A percentile compares a stretch with the other conserved stretches of the same genome.
These are phyloP conservation scores for Drosophila setifemur DNA, from an alignment of 1,140 invertebrate genomes.

Conservation along the genomic window DNA sequence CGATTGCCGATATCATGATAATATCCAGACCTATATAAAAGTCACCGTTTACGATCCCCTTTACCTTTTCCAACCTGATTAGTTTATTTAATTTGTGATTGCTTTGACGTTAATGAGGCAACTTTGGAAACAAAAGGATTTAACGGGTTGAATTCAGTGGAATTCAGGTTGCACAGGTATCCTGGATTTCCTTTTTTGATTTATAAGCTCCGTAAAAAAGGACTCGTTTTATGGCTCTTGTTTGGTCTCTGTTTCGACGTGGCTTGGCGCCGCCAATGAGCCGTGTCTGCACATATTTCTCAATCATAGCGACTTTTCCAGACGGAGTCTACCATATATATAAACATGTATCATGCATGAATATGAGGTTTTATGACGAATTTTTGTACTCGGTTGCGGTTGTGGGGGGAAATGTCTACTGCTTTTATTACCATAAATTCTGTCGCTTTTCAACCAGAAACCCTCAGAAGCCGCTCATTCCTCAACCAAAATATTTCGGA, in stretches of 20 bases:
- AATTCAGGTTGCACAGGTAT: not conserved
- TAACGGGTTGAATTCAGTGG: not conserved
- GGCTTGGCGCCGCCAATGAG: conserved; percentile 53
- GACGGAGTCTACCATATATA: conserved; percentile 8
- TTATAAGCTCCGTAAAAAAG: conserved; percentile 63
- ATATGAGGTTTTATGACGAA: conserved; percentile 38
- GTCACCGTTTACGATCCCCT: not conserved
- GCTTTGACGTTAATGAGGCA: conserved; percentile 15
- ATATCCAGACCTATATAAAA: too few relatives aligned
- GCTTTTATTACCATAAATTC: conserved; percentile 76
- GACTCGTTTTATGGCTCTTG: conserved; percentile 63
- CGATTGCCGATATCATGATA: too few relatives aligned
- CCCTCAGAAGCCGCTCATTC: conserved; percentile 4
- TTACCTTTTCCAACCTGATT: not conserved
- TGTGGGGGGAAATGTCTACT: conserved; percentile 42
- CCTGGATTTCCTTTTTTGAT: conserved; percentile 45
- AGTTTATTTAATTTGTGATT: conserved; percentile 10
- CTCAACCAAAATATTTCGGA: conserved; percentile 17
- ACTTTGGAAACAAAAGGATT: conserved; percentile 3
- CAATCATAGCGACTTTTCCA: conserved; percentile 48
- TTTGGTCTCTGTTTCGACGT: conserved; percentile 25
- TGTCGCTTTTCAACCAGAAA: conserved; percentile 26
- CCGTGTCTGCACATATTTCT: conserved; percentile 52
- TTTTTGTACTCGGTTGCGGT: conserved; percentile 5
- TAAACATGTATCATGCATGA: conserved; percentile 9